Evolutionary conservation across 2,888 invertebrate species (phyloP).

Genomic region (Drosophila siamana): DNA sequence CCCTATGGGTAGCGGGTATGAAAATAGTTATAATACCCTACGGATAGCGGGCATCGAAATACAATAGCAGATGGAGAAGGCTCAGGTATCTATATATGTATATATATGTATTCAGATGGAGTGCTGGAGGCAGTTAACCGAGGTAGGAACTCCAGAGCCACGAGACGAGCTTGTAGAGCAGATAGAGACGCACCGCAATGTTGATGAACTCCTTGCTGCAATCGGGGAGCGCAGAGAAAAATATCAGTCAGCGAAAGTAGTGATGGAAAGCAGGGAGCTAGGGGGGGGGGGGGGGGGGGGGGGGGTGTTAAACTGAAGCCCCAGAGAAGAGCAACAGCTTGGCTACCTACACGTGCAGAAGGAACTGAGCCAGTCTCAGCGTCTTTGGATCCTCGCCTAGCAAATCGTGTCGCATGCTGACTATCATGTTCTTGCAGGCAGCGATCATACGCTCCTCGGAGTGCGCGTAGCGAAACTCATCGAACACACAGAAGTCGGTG

Average conservation of each 20-base stretch:
- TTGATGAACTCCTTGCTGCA: constrained; percentile 55
- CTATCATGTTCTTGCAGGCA: constrained; percentile 51
- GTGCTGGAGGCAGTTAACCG: constrained; percentile 18
- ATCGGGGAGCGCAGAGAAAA: background rate
- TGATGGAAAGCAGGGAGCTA: too few relatives aligned
- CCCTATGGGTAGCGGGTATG: too few relatives aligned
- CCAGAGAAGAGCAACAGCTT: background rate
- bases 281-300: too few relatives aligned
- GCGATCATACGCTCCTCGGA: constrained; percentile 2
- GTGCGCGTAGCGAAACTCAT: constrained; percentile 10
- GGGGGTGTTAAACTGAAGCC: too few relatives aligned
- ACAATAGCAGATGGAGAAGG: background rate
- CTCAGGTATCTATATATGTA: background rate
- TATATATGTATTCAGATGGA: too few relatives aligned
- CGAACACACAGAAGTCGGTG: constrained; percentile 64
- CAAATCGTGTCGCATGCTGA: constrained; percentile 64
- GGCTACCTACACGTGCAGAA: constrained; percentile 61
- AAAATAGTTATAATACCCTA: too few relatives aligned
- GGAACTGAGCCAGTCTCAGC: constrained; percentile 41
- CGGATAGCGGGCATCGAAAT: too few relatives aligned
- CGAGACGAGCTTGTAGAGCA: constrained; percentile 63
- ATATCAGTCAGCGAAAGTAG: background rate
- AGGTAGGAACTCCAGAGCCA: constrained; percentile 58
- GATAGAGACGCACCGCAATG: constrained; percentile 38
- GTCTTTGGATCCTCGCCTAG: constrained; percentile 66